Base-by-base conservation (phyloP, 2,797 vertebrate species). In the Argentina silus region DNA sequence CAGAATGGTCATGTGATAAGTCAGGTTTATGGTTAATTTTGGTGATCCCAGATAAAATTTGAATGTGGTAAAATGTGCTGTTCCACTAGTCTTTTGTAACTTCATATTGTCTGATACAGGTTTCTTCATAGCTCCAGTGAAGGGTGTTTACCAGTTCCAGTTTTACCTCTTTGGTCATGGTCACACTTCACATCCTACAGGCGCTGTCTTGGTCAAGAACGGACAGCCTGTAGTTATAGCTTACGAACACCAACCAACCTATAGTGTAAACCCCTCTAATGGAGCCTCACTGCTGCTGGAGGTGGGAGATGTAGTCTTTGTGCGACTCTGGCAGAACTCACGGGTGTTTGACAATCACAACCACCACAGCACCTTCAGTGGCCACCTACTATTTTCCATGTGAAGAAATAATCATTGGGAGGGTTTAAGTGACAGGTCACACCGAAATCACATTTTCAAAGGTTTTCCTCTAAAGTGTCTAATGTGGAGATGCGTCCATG, bases 71-170 rank as follows among this genome's bases (percentile, higher is more conserved):
- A n/a, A n/a, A n/a, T n/a, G 23, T n/a, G n/a, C n/a, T n/a, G n/a
- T n/a, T n/a, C n/a, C n/a, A n/a, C n/a, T n/a, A n/a, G n/a, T n/a
- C 8, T 57, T n/a, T 57, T 21, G 15, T 21, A 57, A 57, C 47
- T 48, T 9, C 8, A 11, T 3, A 3, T 48, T 48, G 12, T 11
- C 47, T 11, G 12, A n/a, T n/a, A 27, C 78, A 86, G 83, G 80
- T 45, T 63, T 83, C 17, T 87, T 86, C 70, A 79, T 21, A 63
- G 78, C 83, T 48, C 84, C 81, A 36, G 79, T 85, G 21, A 85
- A 66, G 81, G 88, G 86, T 61, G 81, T 63, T 3, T 86, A 86
- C 78, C 84, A 74, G 73, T 85, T 87, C 68, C 73, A 80, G 55
- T 45, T 73, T 50, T n/a, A 59, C 7, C 0, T 82, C 1, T 9